phyloP scores from a whole-genome alignment of 2,888 invertebrate genomes.

The Spodoptera littoralis region DNA sequence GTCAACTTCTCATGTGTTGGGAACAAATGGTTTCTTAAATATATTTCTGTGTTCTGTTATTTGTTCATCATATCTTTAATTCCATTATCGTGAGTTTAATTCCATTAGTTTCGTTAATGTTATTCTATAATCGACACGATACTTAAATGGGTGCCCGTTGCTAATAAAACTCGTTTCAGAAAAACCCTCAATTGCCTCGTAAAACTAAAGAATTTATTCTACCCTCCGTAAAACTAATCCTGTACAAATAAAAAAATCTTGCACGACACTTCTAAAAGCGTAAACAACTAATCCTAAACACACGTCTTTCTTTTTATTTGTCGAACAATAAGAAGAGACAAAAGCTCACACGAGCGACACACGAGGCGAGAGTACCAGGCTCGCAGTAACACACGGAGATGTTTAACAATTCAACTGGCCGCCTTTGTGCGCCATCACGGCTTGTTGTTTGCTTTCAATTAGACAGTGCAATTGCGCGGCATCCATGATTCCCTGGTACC shows the following conservation, averaged over 20 bases:
- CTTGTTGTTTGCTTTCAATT: slow-evolving; percentile 65
- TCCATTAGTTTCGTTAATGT: too few relatives aligned
- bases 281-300: slow-evolving; percentile 47
- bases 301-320: slow-evolving; percentile 50
- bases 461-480: slow-evolving; percentile 54
- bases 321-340: slow-evolving; percentile 38
- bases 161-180: background rate
- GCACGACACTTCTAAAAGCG: slow-evolving; percentile 21
- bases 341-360: slow-evolving; percentile 28
- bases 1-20: background rate
- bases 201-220: slow-evolving; percentile 3
- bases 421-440: slow-evolving; percentile 49
- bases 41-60: too few relatives aligned
- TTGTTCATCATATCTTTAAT: too few relatives aligned
- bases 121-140: too few relatives aligned
- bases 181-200: background rate
- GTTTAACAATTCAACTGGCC: slow-evolving; percentile 62
- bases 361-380: slow-evolving; percentile 43
- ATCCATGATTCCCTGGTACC: slow-evolving; percentile 45
- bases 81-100: too few relatives aligned
- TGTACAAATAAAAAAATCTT: slow-evolving; percentile 31
- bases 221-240: slow-evolving; percentile 20
- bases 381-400: slow-evolving; percentile 47
- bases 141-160: too few relatives aligned
- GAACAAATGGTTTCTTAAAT: too few relatives aligned